Base-by-base conservation (phyloP, 2,113 vertebrate genomes). In the Scomber scombrus region DNA sequence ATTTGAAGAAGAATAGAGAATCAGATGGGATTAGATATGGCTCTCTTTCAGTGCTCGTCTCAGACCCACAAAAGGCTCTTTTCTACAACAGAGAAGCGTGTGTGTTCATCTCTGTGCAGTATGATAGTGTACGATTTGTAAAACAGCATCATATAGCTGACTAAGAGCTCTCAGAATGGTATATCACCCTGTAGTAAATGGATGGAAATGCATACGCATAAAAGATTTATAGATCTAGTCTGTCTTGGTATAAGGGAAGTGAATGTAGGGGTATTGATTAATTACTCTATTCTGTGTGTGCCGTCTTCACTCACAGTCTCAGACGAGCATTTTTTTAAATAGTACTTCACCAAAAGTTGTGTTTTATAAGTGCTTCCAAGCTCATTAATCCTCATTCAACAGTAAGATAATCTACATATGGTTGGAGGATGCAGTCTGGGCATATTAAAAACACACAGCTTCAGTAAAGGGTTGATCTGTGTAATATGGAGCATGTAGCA, bases 1-100 rank as follows among this genome's bases (percentile, higher is more conserved):
- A 72, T 92, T 90, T 86, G 85, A 82, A 85, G 57, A 77, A 80
- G 75, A 83, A 80, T 78, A 49, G 62, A 19, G 73, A 73, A 80
- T 82, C 84, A 67, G 26, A 73, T 58, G 65, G 52, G 84, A 77
- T 82, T 82, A 75, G 84, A 81, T 75, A 62, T 78, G 84, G 46
- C 54, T 86, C 73, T 67, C 78, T 71, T 87, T 87, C 19, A 11
- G 60, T 61, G 26, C 63, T 73, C 31, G 18, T 85, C 40, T 87
- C 74, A 52, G 34, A 68, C 63, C 73, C 77, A 80, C 78, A 84
- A 72, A 26, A 74, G 46, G 47, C 23, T 76, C n/a, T 69, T 67
- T 60, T 77, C 82, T 87, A 57, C 81, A 46, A 55, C 46, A 26
- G 31, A 71, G 64, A 75, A 58, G 23, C n/a, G 50, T 54, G 34